Evolutionary conservation across 2,113 vertebrate species (phyloP).

Genomic region (Crotalus viridis): DNA sequence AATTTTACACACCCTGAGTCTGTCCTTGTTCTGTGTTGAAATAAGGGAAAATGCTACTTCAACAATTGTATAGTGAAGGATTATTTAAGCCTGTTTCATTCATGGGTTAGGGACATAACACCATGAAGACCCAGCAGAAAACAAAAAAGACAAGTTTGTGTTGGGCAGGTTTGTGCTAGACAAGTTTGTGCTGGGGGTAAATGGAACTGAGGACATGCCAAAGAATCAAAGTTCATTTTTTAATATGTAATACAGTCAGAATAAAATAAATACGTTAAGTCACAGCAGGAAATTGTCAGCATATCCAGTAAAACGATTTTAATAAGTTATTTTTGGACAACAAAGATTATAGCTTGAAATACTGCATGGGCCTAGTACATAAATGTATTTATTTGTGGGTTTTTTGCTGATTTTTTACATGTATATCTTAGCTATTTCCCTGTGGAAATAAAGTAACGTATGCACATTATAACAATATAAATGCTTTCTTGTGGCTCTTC

Average conservation of each 20-base stretch:
- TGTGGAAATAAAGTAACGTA: neutral
- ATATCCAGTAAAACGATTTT: neutral
- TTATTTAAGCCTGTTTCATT: neutral
- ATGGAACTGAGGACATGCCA: neutral
- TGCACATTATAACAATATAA: neutral
- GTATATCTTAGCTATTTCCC: neutral
- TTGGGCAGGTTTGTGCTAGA: neutral
- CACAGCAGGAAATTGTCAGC: neutral
- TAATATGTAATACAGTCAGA: neutral
- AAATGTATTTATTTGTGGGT: neutral
- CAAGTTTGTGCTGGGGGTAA: neutral
- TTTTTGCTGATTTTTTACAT: neutral
- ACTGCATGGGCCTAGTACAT: neutral
- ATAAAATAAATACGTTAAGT: neutral
- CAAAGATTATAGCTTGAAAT: neutral
- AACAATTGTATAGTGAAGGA: neutral
- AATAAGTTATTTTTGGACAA: neutral
- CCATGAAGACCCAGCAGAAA: neutral
- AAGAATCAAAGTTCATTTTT: neutral
- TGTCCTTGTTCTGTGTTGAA: neutral
- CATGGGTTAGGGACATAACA: neutral
- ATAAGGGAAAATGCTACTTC: neutral
- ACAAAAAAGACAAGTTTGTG: neutral
- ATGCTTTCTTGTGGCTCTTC: neutral
- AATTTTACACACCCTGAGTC: neutral